Conservation (phyloP, 2,113 vertebrate genomes). For the Lonchura striata region DNA sequence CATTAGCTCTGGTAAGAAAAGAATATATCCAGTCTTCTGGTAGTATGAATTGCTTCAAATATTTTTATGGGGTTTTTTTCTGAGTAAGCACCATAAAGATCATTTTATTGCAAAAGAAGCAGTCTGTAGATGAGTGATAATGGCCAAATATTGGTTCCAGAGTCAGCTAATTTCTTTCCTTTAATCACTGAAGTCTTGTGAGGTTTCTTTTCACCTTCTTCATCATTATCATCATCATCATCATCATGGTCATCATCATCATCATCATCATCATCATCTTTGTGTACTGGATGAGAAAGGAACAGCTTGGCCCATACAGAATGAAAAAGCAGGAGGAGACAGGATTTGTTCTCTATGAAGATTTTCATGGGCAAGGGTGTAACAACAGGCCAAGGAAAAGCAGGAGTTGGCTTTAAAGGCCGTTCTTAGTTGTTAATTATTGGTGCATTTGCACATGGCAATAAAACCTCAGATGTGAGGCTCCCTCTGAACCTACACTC, state of each 20-base stretch:
- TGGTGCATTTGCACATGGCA: neutral
- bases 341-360: neutral
- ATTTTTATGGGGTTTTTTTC: neutral
- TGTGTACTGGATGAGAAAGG: neutral
- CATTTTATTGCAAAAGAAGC: neutral
- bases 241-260: neutral
- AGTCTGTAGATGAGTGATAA: neutral
- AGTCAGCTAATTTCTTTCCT: neutral
- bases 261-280: neutral
- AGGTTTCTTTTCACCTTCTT: neutral
- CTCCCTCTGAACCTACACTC: neutral
- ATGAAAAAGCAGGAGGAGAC: neutral
- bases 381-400: neutral
- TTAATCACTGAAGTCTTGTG: neutral
- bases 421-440: neutral
- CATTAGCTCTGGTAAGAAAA: neutral
- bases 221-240: neutral
- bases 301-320: neutral
- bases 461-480: neutral
- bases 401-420: neutral
- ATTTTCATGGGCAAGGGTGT: neutral
- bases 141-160: neutral
- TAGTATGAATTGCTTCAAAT: neutral
- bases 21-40: neutral
- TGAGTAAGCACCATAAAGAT: neutral